phyloP scores from a whole-genome alignment of 2,797 vertebrate species.

The Florisuga fusca region DNA sequence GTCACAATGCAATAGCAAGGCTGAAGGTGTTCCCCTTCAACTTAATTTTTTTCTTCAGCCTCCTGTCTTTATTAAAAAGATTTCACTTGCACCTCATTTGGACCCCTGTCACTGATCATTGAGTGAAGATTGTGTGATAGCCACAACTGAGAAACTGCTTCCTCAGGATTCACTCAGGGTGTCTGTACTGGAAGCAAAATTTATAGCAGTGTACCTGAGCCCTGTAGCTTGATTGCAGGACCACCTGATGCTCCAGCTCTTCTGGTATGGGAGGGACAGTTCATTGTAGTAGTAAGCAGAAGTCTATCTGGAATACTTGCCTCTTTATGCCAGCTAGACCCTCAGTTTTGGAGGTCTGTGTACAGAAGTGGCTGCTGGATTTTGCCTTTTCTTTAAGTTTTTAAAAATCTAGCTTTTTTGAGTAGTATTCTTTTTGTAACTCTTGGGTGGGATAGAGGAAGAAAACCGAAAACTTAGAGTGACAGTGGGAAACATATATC shows the following conservation, averaged over 20 bases:
- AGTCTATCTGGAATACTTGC: not conserved
- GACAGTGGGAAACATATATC: not conserved
- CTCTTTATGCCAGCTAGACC: not conserved
- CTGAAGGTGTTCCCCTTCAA: not conserved
- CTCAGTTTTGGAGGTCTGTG: not conserved
- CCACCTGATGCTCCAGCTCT: not conserved
- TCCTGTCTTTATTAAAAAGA: not conserved
- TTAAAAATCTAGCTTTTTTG: not conserved
- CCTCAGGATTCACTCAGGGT: not conserved
- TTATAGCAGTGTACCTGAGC: fast-evolving
- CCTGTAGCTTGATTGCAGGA: not conserved
- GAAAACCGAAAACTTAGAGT: not conserved
- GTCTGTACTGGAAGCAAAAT: not conserved
- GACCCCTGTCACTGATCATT: not conserved
- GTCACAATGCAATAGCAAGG: not conserved
- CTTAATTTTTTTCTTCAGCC: not conserved
- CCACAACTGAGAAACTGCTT: not conserved
- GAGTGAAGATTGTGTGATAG: not conserved
- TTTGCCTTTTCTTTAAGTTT: not conserved
- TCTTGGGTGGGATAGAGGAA: not conserved
- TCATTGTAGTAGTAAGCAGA: not conserved
- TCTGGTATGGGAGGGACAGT: not conserved
- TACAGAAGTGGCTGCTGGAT: not conserved
- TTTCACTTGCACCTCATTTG: not conserved
- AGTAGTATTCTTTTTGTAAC: not conserved